phyloP scores from a whole-genome alignment of 2,113 vertebrate species.

The Danio rerio region DNA sequence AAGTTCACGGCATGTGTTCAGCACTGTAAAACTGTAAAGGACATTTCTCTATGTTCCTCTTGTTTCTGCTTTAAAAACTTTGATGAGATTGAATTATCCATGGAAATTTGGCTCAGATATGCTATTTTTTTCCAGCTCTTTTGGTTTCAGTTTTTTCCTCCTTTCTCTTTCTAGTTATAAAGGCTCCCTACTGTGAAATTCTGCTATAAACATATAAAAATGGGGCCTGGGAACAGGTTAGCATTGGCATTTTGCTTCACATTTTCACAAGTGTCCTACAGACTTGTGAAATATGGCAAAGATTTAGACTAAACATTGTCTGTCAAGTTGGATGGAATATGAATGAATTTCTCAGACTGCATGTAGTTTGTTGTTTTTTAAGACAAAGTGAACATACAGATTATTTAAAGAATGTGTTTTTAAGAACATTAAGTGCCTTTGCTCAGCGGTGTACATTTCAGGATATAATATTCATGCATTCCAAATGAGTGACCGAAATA shows the following conservation, averaged over 20 bases:
- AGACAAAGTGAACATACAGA: conserved; percentile 32
- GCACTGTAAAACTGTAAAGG: conserved; percentile 22
- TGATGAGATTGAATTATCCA: conserved; percentile 53
- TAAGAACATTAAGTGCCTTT: conserved; percentile 35
- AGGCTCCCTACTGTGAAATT: conserved; percentile 46
- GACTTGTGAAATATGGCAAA: neutral
- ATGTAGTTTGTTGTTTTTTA: conserved; percentile 35
- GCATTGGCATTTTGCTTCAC: neutral
- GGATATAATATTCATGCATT: conserved; percentile 43
- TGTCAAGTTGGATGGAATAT: neutral
- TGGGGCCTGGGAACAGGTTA: conserved; percentile 44
- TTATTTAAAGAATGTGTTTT: conserved; percentile 19
- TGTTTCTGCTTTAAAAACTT: conserved; percentile 40
- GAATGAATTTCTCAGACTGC: neutral
- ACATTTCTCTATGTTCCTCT: conserved; percentile 34
- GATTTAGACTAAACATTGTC: conserved; percentile 21
- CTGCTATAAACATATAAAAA: conserved; percentile 36
- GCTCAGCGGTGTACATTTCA: conserved; percentile 22
- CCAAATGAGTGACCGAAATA: conserved; percentile 43
- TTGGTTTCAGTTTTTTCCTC: neutral
- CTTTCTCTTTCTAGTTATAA: conserved; percentile 42
- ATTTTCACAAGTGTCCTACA: neutral
- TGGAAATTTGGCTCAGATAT: conserved; percentile 41
- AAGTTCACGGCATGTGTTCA: conserved; percentile 56
- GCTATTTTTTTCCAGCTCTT: conserved; percentile 28